phyloP scores from a whole-genome alignment of 2,797 vertebrate genomes.

The Linurgus olivaceus region DNA sequence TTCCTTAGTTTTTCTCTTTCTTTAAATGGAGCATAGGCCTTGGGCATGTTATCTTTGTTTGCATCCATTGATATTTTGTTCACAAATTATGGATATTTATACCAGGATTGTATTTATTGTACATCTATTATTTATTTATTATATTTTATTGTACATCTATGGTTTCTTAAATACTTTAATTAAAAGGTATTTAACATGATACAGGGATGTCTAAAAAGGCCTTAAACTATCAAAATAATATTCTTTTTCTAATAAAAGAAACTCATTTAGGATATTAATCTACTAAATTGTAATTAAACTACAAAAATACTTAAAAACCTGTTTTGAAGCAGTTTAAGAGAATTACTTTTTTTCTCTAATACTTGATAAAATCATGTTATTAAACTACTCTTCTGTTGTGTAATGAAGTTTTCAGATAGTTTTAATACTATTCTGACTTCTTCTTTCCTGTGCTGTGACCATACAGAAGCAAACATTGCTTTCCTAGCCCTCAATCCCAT shows the following conservation, averaged over 20 bases:
- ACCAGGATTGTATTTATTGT: background rate
- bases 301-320: slow-evolving; percentile 1
- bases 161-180: slow-evolving; percentile 58
- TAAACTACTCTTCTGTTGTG: background rate
- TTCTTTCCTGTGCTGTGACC: background rate
- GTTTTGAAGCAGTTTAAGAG: background rate
- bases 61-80: slow-evolving; percentile 10
- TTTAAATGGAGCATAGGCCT: slow-evolving; percentile 11
- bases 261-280: background rate
- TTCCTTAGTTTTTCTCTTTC: slow-evolving; percentile 27
- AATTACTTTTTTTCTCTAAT: background rate
- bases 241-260: background rate
- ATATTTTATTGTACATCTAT: slow-evolving; percentile 17
- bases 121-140: slow-evolving; percentile 15
- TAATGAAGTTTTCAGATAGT: background rate
- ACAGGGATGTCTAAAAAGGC: slow-evolving; percentile 47
- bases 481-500: background rate
- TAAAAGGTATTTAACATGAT: slow-evolving; percentile 64
- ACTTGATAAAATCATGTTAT: background rate
- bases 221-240: slow-evolving; percentile 14
- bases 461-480: background rate
- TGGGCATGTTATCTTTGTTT: slow-evolving; percentile 33
- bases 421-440: background rate
- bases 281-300: background rate
- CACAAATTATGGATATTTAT: background rate